Conservation (phyloP, 2,888 invertebrate species). For the Tenthredo mesomela region DNA sequence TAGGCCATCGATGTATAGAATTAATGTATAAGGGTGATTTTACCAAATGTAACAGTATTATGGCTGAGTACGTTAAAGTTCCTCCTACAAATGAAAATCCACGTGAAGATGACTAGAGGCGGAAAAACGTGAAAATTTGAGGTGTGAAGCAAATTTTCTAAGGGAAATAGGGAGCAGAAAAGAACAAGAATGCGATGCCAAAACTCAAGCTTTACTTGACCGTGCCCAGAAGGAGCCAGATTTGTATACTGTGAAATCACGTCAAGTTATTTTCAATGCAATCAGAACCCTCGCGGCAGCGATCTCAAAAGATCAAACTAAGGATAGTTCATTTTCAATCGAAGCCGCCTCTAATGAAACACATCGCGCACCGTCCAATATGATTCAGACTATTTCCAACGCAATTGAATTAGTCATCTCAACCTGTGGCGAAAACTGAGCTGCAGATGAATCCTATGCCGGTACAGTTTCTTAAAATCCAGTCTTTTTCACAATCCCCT, state of each 20-base stretch:
- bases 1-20: no score
- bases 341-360: neutral
- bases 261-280: neutral
- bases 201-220: neutral
- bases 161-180: no score
- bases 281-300: neutral
- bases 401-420: neutral
- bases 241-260: neutral
- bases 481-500: neutral
- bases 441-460: neutral
- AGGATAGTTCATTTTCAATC: neutral
- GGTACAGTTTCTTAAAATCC: neutral
- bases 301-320: neutral
- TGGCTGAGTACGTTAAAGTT: neutral
- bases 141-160: no score
- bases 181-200: neutral
- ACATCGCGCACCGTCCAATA: neutral
- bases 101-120: neutral
- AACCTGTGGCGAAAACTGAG: neutral
- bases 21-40: no score
- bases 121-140: no score
- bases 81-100: neutral
- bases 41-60: no score
- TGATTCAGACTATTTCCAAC: neutral
- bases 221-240: neutral